Base-by-base conservation (phyloP, 2,113 vertebrate species). In the Anguilla rostrata region DNA sequence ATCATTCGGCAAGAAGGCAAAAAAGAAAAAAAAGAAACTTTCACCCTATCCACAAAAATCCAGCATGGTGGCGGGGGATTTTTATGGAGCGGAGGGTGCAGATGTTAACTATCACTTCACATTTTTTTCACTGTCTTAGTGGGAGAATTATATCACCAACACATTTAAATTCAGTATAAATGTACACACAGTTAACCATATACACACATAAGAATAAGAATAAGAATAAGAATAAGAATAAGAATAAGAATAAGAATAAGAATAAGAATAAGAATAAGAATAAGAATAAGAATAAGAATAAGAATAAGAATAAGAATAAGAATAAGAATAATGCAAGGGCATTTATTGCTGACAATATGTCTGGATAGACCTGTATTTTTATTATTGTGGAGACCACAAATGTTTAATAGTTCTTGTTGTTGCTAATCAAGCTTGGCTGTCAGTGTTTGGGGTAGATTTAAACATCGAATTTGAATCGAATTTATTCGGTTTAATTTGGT, bases 401-500 rank as follows among this genome's bases (percentile, higher is more conserved):
- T 46, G 43, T 46, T 46, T 14, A 53, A 53, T 53, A 46, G 43
- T 46, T 46, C 43, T 46, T 46, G 49, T 53, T 53, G 49, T 53
- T 53, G 49, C 2, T 53, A 53, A 53, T 53, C 49, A 53, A 53
- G 49, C 49, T 53, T 53, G 8, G 49, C 49, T 2, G 49, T 53
- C 49, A 53, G 49, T 53, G 49, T 6, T 14, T 53, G 49, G 2
- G 12, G 49, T 53, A 53, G 8, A 53, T 53, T 11, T 53, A 9
- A 53, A 53, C 49, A 53, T 94, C 95, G 89, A 92, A 93, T 94
- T 93, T 95, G 95, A 96, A 96, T 94, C 94, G 95, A 96, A 95
- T 94, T 94, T 94, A 94, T 95, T 95, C 92, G 94, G 94, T 94
- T 95, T 94, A 93, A 94, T 95, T 96, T 96, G 66, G 96, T 94